Conservation (phyloP, 2,888 invertebrate genomes). For the Holacanthella duospinosa region DNA sequence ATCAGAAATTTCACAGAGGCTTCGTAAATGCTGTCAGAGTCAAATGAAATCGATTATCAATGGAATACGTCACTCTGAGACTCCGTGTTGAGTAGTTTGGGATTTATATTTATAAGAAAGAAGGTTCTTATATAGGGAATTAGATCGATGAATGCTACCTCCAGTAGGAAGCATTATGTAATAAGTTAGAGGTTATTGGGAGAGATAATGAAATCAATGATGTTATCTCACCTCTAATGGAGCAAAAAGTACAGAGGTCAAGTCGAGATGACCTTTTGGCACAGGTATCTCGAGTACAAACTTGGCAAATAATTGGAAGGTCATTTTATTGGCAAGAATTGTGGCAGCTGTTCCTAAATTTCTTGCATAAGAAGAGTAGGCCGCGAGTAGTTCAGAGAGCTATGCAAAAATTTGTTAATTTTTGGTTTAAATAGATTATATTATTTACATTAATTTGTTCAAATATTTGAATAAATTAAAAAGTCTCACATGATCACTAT, state of each 20-base stretch:
- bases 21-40: slow-evolving; percentile 32
- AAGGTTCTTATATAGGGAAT: too few relatives aligned
- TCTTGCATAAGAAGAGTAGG: slow-evolving; percentile 30
- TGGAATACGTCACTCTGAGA: neutral
- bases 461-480: too few relatives aligned
- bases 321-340: slow-evolving; percentile 35
- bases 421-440: too few relatives aligned
- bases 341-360: slow-evolving; percentile 27
- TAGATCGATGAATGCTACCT: too few relatives aligned
- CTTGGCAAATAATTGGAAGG: slow-evolving; percentile 31
- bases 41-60: neutral
- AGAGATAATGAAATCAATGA: too few relatives aligned
- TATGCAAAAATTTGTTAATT: too few relatives aligned
- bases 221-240: slow-evolving; percentile 21
- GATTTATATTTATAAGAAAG: too few relatives aligned
- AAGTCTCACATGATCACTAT: slow-evolving; percentile 35
- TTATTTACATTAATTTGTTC: neutral
- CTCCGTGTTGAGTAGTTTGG: neutral
- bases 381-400: slow-evolving; percentile 30
- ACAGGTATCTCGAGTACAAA: slow-evolving; percentile 36
- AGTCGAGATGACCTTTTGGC: slow-evolving; percentile 37
- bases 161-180: too few relatives aligned
- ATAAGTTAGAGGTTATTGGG: too few relatives aligned
- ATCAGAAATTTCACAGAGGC: slow-evolving; percentile 35
- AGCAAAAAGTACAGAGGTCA: slow-evolving; percentile 36